Conservation (phyloP, 2,113 vertebrate genomes). For the Telmatochromis brachygnathus region DNA sequence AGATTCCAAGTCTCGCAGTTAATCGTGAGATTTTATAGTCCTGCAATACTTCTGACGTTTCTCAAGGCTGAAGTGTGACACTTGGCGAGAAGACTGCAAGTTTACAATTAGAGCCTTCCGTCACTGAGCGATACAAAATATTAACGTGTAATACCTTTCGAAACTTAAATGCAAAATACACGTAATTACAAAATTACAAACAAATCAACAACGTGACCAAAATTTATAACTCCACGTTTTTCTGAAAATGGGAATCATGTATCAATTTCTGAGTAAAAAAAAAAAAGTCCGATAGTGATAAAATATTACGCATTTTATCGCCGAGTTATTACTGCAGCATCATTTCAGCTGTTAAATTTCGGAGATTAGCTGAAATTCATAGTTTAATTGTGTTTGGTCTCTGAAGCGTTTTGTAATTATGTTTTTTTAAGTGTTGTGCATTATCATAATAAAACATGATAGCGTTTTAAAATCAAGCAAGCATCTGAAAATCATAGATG, state of each 20-base stretch:
- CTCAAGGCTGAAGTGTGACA: conserved; percentile 18
- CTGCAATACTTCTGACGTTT: conserved; percentile 46
- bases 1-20: conserved; percentile 56
- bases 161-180: neutral
- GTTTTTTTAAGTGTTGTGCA: neutral
- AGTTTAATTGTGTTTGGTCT: neutral
- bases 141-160: neutral
- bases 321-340: neutral
- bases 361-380: neutral
- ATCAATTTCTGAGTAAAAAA: neutral
- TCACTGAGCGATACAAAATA: neutral
- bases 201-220: neutral
- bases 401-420: neutral
- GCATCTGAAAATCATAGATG: neutral
- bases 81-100: neutral
- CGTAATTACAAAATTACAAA: neutral
- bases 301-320: neutral
- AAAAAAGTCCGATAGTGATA: too few species aligned
- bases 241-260: neutral
- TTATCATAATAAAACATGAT: neutral
- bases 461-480: neutral
- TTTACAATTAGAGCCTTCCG: neutral
- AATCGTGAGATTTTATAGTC: conserved; percentile 61
- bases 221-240: neutral
- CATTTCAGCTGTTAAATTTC: neutral